Evolutionary conservation across 64 coral and sea anemone species (phyloP).

Genomic region (Pocillopora verrucosa): DNA sequence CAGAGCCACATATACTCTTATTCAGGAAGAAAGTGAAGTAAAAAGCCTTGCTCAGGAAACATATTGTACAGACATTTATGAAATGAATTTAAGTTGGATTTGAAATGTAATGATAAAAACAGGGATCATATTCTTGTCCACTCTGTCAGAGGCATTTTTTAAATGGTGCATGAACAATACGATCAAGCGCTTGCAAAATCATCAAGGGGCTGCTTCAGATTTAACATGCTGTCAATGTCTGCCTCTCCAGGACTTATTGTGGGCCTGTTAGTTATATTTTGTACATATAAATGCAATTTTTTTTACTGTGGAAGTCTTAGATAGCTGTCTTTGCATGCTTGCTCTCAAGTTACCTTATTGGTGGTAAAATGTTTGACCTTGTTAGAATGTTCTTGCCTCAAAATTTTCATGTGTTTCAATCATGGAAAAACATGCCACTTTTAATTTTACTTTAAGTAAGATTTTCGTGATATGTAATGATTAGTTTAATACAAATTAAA

Average conservation of each 20-base stretch:
- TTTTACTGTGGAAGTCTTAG: neutral
- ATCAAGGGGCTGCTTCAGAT: neutral
- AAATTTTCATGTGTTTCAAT: no score
- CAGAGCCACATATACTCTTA: slow-evolving; percentile 62
- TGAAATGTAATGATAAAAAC: no score
- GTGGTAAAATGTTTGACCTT: neutral
- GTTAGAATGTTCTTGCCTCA: neutral
- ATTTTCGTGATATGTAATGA: no score
- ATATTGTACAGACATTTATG: neutral
- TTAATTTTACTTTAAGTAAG: no score
- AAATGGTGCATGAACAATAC: no score
- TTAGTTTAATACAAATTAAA: no score
- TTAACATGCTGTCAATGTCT: neutral
- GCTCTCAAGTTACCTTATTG: neutral
- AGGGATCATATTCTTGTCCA: no score
- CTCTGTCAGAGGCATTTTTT: no score
- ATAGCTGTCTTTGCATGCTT: neutral
- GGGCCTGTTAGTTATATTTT: neutral
- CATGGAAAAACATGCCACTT: no score
- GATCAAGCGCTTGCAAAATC: no score
- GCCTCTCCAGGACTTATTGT: neutral
- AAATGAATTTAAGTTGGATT: neutral
- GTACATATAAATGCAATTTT: neutral
- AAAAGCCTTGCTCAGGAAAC: neutral
- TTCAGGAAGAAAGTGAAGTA: slow-evolving; percentile 35